Evolutionary conservation across 2,888 invertebrate species (phyloP), one percentile per base, ranked within the genome.

Genomic region (Chrysotoxum bicinctum): DNA sequence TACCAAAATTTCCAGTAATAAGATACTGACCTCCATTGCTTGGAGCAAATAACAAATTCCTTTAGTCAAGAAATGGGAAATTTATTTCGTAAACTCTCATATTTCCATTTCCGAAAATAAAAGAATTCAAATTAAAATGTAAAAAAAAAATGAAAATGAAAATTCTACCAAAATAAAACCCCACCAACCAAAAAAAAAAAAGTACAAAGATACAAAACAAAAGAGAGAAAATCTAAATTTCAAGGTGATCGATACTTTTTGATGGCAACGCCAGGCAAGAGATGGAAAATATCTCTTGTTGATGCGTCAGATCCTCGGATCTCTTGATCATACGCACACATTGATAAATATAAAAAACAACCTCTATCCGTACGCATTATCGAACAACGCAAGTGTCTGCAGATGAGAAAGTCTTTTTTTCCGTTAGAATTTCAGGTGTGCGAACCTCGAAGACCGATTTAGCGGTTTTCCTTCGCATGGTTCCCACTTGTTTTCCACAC

Each of bases 61-160:
- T 58, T 45, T 45, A 60, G 32, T 40, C 66, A 56, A 74, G 64
- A 50, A 23, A 23, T 21, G 23, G 10, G 9, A 64, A 37, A 37
- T 40, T 54, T 14, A 82, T 76, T 80, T 75, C 70, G 75, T 73
- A 80, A 81, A 86, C 87, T 89, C 90, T 90, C 90, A 90, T 90
- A 90, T 90, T 90, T 90, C 91, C 90, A 90, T 89, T 85, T 79
- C 86, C 82, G 86, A 88, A 88, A 88, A 88, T 87, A 88, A 89
- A 88, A 87, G 83, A 54, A 86, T 5, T 60, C 75, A 83, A 85
- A 52, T 43, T 58, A 6, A 48, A 64, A 74, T n/a, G n/a, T n/a
- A n/a, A 70, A 85, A 83, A 82, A 87, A 83, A 75, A 80, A 1
- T 19, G 3, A 87, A 35, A 35, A 35, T 10, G 32, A 37, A 26